Conservation (phyloP, 1,140 invertebrate genomes). For the Achroia grisella region DNA sequence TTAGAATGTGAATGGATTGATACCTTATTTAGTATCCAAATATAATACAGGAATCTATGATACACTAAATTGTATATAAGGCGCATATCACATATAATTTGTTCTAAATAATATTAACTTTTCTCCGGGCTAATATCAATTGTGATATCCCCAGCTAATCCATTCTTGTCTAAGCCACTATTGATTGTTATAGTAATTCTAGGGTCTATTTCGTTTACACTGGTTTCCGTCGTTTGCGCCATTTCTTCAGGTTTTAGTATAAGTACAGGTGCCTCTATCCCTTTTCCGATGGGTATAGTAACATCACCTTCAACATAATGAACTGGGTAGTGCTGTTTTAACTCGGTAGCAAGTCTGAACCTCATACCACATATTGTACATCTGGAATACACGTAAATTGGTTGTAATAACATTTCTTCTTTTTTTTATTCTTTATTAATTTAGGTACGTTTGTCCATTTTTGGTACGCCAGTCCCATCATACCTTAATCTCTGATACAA, state of each 20-base stretch:
- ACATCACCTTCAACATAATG: conserved; percentile 42
- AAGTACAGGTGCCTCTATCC: not conserved
- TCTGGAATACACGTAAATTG: conserved; percentile 12
- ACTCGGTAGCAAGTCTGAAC: conserved; percentile 56
- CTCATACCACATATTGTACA: conserved; percentile 49
- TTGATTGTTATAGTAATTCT: conserved; percentile 48
- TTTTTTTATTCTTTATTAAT: no score
- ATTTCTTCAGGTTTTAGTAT: not conserved
- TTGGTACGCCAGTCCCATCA: no score
- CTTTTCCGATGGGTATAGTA: not conserved
- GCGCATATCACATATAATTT: no score
- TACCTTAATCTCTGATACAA: no score
- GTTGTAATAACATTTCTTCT: no score
- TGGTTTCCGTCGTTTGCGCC: not conserved
- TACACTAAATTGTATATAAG: no score
- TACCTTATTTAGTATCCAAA: no score
- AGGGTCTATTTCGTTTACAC: conserved; percentile 9
- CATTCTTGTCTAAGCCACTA: conserved; percentile 30
- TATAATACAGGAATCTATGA: no score
- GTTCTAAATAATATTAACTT: conserved; percentile 7
- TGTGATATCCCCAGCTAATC: conserved; percentile 36
- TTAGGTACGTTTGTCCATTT: no score
- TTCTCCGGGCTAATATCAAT: conserved; percentile 39
- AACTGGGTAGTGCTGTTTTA: conserved; percentile 61
- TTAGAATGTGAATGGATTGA: no score